These are phyloP conservation scores for Serripes groenlandicus DNA, from an alignment of 2,888 invertebrate species.

Conservation along the genomic window DNA sequence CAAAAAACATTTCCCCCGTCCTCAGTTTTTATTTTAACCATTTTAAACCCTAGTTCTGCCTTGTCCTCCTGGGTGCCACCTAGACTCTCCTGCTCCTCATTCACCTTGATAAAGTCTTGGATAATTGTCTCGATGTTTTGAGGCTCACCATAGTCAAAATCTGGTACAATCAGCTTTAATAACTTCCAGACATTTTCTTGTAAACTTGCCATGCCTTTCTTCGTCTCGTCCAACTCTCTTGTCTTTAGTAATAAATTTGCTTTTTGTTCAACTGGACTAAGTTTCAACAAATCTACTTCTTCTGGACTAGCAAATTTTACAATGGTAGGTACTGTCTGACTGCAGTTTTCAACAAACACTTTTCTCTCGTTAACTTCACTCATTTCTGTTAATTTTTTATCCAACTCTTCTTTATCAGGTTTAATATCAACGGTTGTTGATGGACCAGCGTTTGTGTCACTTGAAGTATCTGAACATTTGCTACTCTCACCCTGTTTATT, in stretches of 20 bases:
- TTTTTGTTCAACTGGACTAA: conserved; percentile 55
- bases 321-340: conserved; percentile 57
- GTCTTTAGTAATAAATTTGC: conserved; percentile 40
- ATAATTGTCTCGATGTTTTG: conserved; percentile 77
- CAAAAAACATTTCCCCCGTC: conserved; percentile 64
- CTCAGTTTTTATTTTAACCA: conserved; percentile 74
- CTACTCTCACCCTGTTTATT: too few species aligned
- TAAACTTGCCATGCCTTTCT: conserved; percentile 59
- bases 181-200: conserved; percentile 74
- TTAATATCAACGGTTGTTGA: background rate
- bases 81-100: conserved; percentile 43
- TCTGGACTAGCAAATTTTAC: conserved; percentile 55
- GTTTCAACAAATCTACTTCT: conserved; percentile 48
- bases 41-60: conserved; percentile 50
- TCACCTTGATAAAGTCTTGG: conserved; percentile 74
- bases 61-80: conserved; percentile 12
- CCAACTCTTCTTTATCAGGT: background rate
- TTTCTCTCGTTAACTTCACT: conserved; percentile 18
- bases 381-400: conserved; percentile 18
- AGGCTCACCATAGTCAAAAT: conserved; percentile 75
- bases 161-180: conserved; percentile 76
- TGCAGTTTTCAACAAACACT: conserved; percentile 24
- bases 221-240: conserved; percentile 49
- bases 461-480: background rate
- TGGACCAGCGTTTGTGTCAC: background rate